Evolutionary conservation across 2,113 vertebrate species (phyloP), one percentile per base, ranked within the genome.

Genomic region (Syngnathoides biaculeatus): DNA sequence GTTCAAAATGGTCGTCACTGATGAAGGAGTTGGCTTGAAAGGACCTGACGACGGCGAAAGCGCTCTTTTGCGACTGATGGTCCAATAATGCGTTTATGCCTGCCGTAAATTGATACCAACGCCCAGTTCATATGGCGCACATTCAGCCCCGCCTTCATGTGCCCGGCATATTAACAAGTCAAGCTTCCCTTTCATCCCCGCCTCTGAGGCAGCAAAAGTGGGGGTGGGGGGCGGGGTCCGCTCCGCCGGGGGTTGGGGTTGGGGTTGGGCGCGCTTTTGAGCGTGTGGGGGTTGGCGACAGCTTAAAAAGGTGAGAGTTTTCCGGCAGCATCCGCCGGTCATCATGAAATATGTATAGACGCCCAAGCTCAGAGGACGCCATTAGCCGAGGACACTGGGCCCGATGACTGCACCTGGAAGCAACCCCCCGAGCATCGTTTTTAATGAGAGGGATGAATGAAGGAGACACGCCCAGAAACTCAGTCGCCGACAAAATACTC

Each of bases 301-400:
- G 64, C n/a, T 9, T 65, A 42, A 67, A 62, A 58, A 55, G 64
- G 17, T 22, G 68, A 63, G 47, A 66, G 68, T 72, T 66, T 35
- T 72, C 14, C 62, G 40, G 68, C 64, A 74, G 70, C 73, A 69
- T 83, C 85, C 73, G 70, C 68, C 73, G 71, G 57, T 35, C 39
- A 69, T 88, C 89, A 89, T 91, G 74, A 90, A 92, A 90, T 87
- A 92, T 91, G 87, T 83, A 91, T 89, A 64, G 73, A 68, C 40
- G 14, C 79, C 27, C 53, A 85, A 83, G 81, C 87, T 87, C 82
- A 59, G 70, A 69, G 59, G 76, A 73, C 62, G 2, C 71, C 83
- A 81, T 86, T 83, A 77, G 74, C 20, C 67, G 65, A 56, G 19
- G 64, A 12, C 59, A 24, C 69, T 39, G 50, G 63, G 77, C 69